A percentile compares a stretch with the other conserved stretches of the same genome.
Conservation (phyloP, 35 echinoderm and acorn worm species). For the Nesometra sesokonis region DNA sequence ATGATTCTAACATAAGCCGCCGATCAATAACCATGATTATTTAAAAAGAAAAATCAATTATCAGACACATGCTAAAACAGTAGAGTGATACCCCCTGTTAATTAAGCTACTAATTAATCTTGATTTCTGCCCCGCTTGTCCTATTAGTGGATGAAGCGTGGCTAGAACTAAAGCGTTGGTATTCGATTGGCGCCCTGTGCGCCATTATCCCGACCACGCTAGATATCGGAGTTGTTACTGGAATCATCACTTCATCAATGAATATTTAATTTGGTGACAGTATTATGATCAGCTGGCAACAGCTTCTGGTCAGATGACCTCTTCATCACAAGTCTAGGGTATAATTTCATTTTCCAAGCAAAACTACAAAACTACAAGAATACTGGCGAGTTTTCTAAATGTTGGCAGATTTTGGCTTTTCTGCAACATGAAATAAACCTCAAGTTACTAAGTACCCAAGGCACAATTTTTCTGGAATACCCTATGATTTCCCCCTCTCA, state of each 20-base stretch:
- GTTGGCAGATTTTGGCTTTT: too few species aligned
- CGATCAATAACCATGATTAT: neutral
- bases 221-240: neutral
- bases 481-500: too few species aligned
- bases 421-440: too few species aligned
- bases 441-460: too few species aligned
- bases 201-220: neutral
- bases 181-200: neutral
- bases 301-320: too few species aligned
- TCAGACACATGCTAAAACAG: neutral
- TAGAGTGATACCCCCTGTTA: neutral
- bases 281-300: neutral
- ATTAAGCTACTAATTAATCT: neutral
- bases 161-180: neutral
- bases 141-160: neutral
- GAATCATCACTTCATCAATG: neutral
- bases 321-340: too few species aligned
- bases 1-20: neutral
- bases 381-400: too few species aligned
- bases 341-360: too few species aligned
- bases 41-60: neutral
- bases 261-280: neutral
- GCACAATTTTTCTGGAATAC: too few species aligned
- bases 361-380: too few species aligned
- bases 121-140: neutral